These are phyloP conservation scores for Deilephila porcellus DNA, from an alignment of 2,888 invertebrate species.

Conservation along the genomic window DNA sequence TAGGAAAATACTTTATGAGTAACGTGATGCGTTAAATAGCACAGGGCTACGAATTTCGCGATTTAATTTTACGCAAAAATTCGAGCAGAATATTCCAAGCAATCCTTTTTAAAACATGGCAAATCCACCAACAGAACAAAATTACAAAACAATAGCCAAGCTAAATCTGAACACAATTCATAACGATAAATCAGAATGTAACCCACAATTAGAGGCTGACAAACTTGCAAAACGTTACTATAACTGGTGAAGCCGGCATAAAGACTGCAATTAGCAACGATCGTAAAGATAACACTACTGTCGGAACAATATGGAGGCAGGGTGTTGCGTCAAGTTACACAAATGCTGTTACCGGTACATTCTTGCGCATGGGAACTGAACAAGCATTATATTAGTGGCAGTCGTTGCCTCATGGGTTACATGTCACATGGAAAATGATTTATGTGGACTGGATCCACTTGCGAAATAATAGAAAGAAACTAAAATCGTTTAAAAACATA, in stretches of 20 bases:
- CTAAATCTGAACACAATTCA: background rate
- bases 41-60: too few relatives aligned
- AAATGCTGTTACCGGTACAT: background rate
- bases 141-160: background rate
- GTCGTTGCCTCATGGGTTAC: background rate
- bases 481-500: too few relatives aligned
- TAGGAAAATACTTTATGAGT: too few relatives aligned
- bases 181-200: background rate
- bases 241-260: conserved; percentile 1
- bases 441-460: too few relatives aligned
- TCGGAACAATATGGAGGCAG: conserved; percentile 28
- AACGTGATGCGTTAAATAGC: too few relatives aligned
- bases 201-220: background rate
- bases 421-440: background rate
- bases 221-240: conserved; percentile 18
- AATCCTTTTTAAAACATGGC: too few relatives aligned
- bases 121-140: background rate
- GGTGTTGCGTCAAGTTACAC: conserved; percentile 23
- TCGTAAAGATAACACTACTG: background rate
- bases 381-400: conserved; percentile 21
- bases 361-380: conserved; percentile 28
- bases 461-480: too few relatives aligned
- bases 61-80: too few relatives aligned
- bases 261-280: conserved; percentile 15
- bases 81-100: too few relatives aligned